phyloP scores from a whole-genome alignment of 2,797 vertebrate genomes.

The Glossophaga mutica region DNA sequence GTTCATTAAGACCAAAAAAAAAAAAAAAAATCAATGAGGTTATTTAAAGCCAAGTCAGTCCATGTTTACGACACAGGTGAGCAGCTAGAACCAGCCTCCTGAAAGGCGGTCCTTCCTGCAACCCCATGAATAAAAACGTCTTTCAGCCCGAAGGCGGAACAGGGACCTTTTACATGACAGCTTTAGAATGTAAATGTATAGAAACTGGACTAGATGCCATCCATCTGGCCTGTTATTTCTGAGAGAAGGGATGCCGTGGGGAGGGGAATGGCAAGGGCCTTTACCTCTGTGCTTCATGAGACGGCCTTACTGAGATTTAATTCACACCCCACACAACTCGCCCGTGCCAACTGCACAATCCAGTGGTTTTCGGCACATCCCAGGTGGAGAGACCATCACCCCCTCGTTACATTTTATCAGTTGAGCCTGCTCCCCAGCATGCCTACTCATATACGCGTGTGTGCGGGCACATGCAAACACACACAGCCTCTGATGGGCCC shows the following conservation, averaged over 20 bases:
- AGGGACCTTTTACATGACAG: not conserved
- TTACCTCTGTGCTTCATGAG: not conserved
- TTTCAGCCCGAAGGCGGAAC: not conserved
- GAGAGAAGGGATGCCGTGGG: not conserved
- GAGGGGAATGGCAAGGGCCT: not conserved
- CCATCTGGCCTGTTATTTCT: accelerated
- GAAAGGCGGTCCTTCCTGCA: not conserved
- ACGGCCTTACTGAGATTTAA: not conserved
- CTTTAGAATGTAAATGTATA: too few relatives aligned
- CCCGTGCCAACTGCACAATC: not conserved
- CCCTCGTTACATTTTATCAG: not conserved
- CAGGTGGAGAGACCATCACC: not conserved
- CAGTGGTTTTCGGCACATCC: not conserved
- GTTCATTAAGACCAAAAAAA: not conserved
- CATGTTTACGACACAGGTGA: not conserved
- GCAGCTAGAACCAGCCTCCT: too few relatives aligned
- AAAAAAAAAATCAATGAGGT: not conserved
- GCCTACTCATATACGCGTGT: not conserved
- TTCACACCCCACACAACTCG: not conserved
- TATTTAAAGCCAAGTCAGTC: not conserved
- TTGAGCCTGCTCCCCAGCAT: not conserved
- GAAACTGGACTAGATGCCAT: too few relatives aligned
- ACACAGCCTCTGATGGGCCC: not conserved
- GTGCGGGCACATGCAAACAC: not conserved
- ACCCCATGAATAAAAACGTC: not conserved